Base-by-base conservation (phyloP, 1,140 invertebrate species). In the Drosophila burlai region DNA sequence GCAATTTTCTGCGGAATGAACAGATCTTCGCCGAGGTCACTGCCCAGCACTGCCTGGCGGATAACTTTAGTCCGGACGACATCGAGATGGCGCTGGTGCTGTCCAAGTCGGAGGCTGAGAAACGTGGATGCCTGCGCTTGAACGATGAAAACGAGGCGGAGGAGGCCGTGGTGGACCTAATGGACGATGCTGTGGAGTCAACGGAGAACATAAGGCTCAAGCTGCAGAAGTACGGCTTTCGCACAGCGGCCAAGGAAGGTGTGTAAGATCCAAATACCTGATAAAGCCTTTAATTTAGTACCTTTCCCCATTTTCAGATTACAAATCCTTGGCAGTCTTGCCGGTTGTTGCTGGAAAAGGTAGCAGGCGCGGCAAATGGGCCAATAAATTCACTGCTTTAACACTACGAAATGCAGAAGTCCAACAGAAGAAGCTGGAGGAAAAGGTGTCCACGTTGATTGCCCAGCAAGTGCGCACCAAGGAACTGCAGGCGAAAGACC, bases 1-100 rank as follows among this genome's bases (percentile, higher is more conserved):
- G 78, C 38, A 84, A 90, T 11, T 91, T 93, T 16, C 50, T 91
- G 21, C 80, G 83, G n/a, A 92, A 91, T 31, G 92, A 93, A 45
- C 76, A 91, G 57, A 63, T 92, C 6, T 92, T 93, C 31, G 59
- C 92, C 0, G 81, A 92, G 46, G 83, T 93, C 2, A 85, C 92
- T 6, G 91, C 91, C 2, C 82, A 92, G 52, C 91, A 93, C 42
- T 91, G 92, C 43, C 54, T 80, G 31, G 80, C 81, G 11, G 92
- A 93, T 34, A 91, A 91, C 49, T 84, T 92, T 15, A 91, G 82
- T 81, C 83, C 83, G 7, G 77, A 92, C 60, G 92, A 93, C 59
- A 91, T 93, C 57, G 91, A 89, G 72, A 78, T 93, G 74, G 92
- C 92, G 43, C 64, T 93, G 65, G 91, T 89, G 11, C 60, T 93